Percentiles rank a stretch among this genome's conserved stretches.
Conservation (phyloP, 2,888 invertebrate genomes). For the Crossocerus cetratus region DNA sequence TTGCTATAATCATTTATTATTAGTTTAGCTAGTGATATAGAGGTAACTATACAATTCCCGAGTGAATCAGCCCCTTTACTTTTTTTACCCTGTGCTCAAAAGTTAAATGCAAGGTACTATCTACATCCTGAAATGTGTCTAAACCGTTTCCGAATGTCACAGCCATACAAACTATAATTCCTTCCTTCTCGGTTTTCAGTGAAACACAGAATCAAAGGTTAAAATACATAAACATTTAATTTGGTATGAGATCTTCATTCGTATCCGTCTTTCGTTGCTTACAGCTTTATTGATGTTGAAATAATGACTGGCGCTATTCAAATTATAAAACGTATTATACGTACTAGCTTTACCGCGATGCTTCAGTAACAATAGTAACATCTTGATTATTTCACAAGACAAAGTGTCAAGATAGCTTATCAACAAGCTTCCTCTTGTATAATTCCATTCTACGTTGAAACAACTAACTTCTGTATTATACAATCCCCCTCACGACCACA, state of each 20-base stretch:
- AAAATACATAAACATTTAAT: constrained; percentile 51
- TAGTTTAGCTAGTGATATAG: constrained; percentile 70
- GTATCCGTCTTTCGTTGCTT: constrained; percentile 26
- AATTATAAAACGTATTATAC: background rate
- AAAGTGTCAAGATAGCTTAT: constrained; percentile 16
- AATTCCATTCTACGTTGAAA: background rate
- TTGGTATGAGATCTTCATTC: constrained; percentile 52
- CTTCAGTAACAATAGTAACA: constrained; percentile 9
- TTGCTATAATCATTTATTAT: constrained; percentile 71
- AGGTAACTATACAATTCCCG: constrained; percentile 72
- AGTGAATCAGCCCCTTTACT: constrained; percentile 17
- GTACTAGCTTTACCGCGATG: constrained; percentile 17
- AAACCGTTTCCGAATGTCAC: constrained; percentile 5
- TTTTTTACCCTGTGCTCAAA: background rate
- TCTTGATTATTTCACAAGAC: constrained; percentile 27
- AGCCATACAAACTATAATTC: constrained; percentile 20
- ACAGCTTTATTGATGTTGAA: constrained; percentile 33
- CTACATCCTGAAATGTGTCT: too few species aligned
- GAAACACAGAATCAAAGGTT: constrained; percentile 58
- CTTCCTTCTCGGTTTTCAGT: constrained; percentile 61
- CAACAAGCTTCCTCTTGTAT: background rate
- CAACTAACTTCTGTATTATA: too few species aligned
- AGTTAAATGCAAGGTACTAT: too few species aligned
- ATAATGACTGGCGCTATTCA: background rate
- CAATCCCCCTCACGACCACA: too few species aligned